Percentiles rank a stretch among this genome's conserved stretches.
Evolutionary conservation across 2,113 vertebrate genomes (phyloP).

Genomic region (Nansenia antarctica): DNA sequence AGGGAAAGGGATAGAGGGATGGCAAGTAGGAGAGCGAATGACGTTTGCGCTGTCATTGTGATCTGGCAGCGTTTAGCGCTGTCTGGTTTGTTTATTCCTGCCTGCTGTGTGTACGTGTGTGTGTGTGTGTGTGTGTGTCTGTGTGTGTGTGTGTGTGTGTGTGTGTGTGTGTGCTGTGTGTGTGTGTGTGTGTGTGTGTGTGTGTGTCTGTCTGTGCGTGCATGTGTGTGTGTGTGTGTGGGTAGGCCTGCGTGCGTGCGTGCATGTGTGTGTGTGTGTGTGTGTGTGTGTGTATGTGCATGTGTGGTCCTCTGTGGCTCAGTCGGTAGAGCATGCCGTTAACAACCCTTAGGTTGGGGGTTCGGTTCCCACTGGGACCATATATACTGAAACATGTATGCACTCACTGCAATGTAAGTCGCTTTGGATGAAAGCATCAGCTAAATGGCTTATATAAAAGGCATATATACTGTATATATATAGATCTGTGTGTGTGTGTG

Average conservation of each 20-base stretch:
- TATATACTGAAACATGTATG: too few relatives aligned
- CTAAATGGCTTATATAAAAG: too few relatives aligned
- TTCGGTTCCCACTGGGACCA: too few relatives aligned
- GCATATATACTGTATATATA: too few relatives aligned
- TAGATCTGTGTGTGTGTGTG: neutral
- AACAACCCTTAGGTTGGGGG: too few relatives aligned
- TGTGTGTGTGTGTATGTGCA: neutral
- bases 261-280: neutral
- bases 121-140: neutral
- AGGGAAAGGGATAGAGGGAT: neutral
- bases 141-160: too few relatives aligned
- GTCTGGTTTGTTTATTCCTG: neutral
- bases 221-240: constrained; percentile 1
- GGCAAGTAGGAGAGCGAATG: neutral
- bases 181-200: neutral
- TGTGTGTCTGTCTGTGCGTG: neutral
- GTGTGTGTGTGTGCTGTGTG: neutral
- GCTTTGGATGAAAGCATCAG: too few relatives aligned
- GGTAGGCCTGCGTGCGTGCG: neutral
- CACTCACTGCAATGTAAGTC: too few relatives aligned
- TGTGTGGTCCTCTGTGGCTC: too few relatives aligned
- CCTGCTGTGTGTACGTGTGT: neutral
- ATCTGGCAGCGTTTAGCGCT: too few relatives aligned
- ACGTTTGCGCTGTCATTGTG: too few relatives aligned
- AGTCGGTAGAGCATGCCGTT: too few relatives aligned